These are phyloP conservation scores for Crioceris asparagi DNA, from an alignment of 2,888 invertebrate species.

Conservation along the genomic window DNA sequence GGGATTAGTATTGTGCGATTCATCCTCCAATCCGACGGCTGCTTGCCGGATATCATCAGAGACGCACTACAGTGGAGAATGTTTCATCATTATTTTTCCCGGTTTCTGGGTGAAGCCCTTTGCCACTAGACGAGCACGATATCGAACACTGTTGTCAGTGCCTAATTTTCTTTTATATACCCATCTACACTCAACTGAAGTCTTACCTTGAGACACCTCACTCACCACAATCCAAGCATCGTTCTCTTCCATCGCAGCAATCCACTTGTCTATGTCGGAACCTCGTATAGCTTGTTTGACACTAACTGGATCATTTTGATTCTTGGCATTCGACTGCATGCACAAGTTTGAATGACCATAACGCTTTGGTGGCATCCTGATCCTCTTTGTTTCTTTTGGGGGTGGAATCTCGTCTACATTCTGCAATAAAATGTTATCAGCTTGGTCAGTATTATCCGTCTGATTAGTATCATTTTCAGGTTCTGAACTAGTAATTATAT, in stretches of 20 bases:
- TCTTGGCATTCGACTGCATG: background rate
- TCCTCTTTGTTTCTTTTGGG: background rate
- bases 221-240: slow-evolving; percentile 21
- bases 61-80: slow-evolving; percentile 7
- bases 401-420: background rate
- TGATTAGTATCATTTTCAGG: too few relatives aligned
- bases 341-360: background rate
- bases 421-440: too few relatives aligned
- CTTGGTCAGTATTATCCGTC: too few relatives aligned
- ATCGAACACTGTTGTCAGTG: slow-evolving; percentile 14
- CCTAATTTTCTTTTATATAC: slow-evolving; percentile 21
- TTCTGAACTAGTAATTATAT: too few relatives aligned
- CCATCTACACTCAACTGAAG: slow-evolving; percentile 25
- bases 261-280: slow-evolving; percentile 17
- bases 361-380: background rate
- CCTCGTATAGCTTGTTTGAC: slow-evolving; percentile 17
- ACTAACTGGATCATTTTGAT: slow-evolving; percentile 9
- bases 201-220: slow-evolving; percentile 7
- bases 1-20: slow-evolving; percentile 28
- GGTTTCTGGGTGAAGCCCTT: slow-evolving; percentile 18
- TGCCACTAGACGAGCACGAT: slow-evolving; percentile 19
- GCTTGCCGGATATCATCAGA: slow-evolving; percentile 12
- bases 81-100: slow-evolving; percentile 18
- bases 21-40: slow-evolving; percentile 24
- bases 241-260: slow-evolving; percentile 23